phyloP scores from a whole-genome alignment of 2,113 vertebrate genomes.

The Oophaga pumilio region DNA sequence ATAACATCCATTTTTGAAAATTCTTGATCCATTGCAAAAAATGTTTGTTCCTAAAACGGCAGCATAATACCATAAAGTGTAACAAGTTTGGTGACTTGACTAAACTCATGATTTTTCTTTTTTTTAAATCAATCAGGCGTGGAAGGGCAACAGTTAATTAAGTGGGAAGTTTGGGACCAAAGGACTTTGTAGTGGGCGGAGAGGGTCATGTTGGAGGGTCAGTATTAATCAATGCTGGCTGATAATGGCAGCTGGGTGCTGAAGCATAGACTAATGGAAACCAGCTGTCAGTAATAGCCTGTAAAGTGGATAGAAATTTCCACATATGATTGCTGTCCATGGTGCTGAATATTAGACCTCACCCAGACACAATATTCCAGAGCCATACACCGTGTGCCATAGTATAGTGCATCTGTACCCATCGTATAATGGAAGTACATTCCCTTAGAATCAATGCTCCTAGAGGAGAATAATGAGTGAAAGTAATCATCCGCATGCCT shows the following conservation, averaged over 20 bases:
- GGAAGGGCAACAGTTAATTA: conserved; percentile 8
- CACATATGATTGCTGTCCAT: background rate
- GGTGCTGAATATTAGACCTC: background rate
- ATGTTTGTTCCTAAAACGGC: background rate
- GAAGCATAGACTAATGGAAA: background rate
- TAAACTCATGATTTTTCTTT: background rate
- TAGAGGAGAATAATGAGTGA: no score
- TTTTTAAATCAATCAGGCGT: background rate
- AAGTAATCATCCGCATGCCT: no score
- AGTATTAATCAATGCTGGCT: conserved; percentile 7
- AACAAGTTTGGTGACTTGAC: background rate
- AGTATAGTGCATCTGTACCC: background rate
- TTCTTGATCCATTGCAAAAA: background rate
- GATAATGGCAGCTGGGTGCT: conserved; percentile 16
- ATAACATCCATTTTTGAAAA: no score
- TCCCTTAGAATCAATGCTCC: background rate
- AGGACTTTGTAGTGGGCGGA: background rate
- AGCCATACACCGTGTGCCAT: background rate
- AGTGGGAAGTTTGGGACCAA: background rate
- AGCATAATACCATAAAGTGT: background rate
- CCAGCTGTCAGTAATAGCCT: background rate
- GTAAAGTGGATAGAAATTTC: background rate
- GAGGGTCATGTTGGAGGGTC: conserved; percentile 4
- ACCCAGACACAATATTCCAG: background rate
- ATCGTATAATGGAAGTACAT: background rate